A percentile compares a stretch with the other conserved stretches of the same genome.
Conservation (phyloP, 2,797 vertebrate species). For the Mallotus villosus region DNA sequence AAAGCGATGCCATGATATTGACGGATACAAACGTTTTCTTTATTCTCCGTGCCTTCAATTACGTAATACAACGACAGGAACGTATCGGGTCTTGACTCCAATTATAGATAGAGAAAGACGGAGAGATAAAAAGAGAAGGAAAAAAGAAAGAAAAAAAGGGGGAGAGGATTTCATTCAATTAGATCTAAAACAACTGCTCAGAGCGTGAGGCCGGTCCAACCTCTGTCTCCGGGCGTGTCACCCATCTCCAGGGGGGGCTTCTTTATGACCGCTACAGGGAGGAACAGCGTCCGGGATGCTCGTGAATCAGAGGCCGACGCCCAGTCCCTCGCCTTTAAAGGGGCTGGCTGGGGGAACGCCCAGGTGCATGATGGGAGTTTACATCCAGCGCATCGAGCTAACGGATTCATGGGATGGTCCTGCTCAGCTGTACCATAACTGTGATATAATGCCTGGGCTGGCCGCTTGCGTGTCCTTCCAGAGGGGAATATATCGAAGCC, state of each 20-base stretch:
- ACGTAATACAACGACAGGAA: conserved; percentile 32
- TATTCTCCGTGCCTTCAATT: not conserved
- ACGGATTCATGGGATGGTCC: conserved; percentile 44
- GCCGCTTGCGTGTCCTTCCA: not conserved
- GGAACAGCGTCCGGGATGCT: conserved; percentile 44
- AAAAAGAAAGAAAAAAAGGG: not conserved
- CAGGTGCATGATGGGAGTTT: conserved; percentile 40
- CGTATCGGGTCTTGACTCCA: conserved; percentile 25
- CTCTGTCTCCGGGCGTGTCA: too few species aligned
- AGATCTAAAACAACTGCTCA: conserved; percentile 56
- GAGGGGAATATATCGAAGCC: not conserved
- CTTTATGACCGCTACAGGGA: conserved; percentile 65
- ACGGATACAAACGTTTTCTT: not conserved
- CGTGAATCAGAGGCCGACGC: conserved; percentile 62
- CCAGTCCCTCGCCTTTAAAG: conserved; percentile 63
- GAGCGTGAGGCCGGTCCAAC: conserved; percentile 64
- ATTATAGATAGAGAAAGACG: conserved; percentile 23
- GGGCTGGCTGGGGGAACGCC: conserved; percentile 36
- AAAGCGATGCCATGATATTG: too few species aligned
- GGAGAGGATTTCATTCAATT: conserved; percentile 45
- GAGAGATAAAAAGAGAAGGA: conserved; percentile 29
- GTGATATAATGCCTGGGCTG: conserved; percentile 10
- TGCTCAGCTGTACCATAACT: conserved; percentile 25
- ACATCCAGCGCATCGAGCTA: conserved; percentile 59
- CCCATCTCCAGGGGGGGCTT: conserved; percentile 63